Evolutionary conservation across 2,888 invertebrate species (phyloP).

Genomic region (Drosophila putrida): DNA sequence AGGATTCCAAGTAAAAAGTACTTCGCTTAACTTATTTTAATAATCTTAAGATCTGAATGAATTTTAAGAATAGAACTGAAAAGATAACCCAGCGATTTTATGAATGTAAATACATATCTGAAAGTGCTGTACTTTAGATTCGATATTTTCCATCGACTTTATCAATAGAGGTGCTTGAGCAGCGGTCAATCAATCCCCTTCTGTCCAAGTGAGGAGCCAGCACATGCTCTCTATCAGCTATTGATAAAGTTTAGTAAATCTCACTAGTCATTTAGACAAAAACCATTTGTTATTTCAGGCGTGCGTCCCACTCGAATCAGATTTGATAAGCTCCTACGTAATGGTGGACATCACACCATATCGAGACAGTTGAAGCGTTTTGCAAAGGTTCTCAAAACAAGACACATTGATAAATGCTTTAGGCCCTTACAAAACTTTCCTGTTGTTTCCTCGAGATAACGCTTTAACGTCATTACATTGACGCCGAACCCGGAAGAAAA

Average conservation of each 20-base stretch:
- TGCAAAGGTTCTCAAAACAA: slow-evolving; percentile 10
- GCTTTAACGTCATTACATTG: slow-evolving; percentile 2
- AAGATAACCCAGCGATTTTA: slow-evolving; percentile 1
- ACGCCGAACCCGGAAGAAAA: neutral
- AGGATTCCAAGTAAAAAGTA: neutral
- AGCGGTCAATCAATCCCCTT: slow-evolving; percentile 36
- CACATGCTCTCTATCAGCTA: slow-evolving; percentile 16
- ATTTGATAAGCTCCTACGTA: slow-evolving; percentile 39
- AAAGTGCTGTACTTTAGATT: neutral
- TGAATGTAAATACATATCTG: slow-evolving; percentile 13
- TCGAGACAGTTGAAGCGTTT: slow-evolving; percentile 21
- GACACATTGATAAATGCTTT: slow-evolving; percentile 3
- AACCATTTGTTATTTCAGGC: slow-evolving; percentile 11
- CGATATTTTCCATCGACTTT: slow-evolving; percentile 6
- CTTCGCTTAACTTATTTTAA: neutral
- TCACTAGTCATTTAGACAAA: slow-evolving; percentile 13
- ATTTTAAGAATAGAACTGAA: neutral
- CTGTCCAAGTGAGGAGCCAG: slow-evolving; percentile 18
- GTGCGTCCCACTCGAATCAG: slow-evolving; percentile 30
- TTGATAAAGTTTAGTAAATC: slow-evolving; percentile 21
- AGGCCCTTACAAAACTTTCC: neutral
- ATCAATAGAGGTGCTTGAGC: slow-evolving; percentile 23
- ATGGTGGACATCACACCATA: slow-evolving; percentile 19
- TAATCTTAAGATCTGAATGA: neutral
- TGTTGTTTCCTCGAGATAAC: slow-evolving; percentile 22